Evolutionary conservation across 2,888 invertebrate species (phyloP).

Genomic region (Heteromyza rotundicornis): DNA sequence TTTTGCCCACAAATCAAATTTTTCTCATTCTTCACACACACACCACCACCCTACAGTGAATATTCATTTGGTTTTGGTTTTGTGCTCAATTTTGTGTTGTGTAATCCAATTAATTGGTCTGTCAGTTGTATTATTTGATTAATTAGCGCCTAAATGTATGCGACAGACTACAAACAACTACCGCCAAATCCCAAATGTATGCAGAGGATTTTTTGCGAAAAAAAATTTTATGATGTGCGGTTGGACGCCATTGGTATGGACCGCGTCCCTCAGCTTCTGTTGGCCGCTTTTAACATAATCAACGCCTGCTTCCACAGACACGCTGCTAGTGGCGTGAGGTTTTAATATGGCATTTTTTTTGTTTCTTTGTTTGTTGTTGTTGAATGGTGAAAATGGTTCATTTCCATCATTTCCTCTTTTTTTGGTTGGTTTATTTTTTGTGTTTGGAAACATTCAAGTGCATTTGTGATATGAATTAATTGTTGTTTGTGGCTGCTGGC

Average conservation of each 20-base stretch:
- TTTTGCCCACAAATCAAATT: background rate
- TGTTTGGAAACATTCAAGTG: too few species aligned
- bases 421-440: background rate
- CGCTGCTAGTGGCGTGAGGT: background rate
- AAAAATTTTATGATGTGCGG: background rate
- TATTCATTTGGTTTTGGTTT: background rate
- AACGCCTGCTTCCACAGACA: slow-evolving; percentile 10
- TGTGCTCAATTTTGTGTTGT: background rate
- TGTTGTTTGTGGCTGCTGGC: background rate
- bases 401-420: background rate
- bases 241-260: background rate
- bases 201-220: slow-evolving; percentile 9
- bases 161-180: slow-evolving; percentile 11
- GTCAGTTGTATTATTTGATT: slow-evolving; percentile 20
- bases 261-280: background rate
- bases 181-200: slow-evolving; percentile 9
- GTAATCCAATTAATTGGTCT: slow-evolving; percentile 13
- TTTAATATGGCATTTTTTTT: slow-evolving; percentile 10
- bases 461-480: slow-evolving; percentile 12
- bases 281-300: slow-evolving; percentile 17
- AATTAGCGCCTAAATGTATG: slow-evolving; percentile 23
- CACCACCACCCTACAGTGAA: background rate
- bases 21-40: background rate
- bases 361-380: background rate
- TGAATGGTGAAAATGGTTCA: background rate